Percentiles rank a stretch among this genome's conserved stretches.
phyloP scores from a whole-genome alignment of 2,113 vertebrate species.

The Phrynosoma blainvillii region DNA sequence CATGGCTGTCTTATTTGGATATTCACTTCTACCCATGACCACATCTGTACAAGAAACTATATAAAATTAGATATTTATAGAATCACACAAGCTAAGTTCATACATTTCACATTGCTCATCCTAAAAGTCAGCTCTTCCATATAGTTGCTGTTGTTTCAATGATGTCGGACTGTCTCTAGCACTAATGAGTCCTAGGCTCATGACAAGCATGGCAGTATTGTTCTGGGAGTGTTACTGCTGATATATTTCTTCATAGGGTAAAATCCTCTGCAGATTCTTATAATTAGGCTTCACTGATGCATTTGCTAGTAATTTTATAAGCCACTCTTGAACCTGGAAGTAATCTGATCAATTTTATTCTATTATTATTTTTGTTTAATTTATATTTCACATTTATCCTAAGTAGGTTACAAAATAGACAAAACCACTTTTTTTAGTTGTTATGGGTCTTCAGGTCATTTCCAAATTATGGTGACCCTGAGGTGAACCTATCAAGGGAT shows the following conservation, averaged over 20 bases:
- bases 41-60: not conserved
- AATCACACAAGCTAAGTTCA: not conserved
- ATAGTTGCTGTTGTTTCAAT: not conserved
- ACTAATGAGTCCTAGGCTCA: not conserved
- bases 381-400: too few relatives aligned
- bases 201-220: too few relatives aligned
- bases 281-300: not conserved
- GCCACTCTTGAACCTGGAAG: too few relatives aligned
- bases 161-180: not conserved
- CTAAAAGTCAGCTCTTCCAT: not conserved
- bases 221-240: too few relatives aligned
- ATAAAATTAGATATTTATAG: not conserved
- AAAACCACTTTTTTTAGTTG: too few relatives aligned
- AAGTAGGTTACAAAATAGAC: too few relatives aligned
- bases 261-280: not conserved
- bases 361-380: too few relatives aligned
- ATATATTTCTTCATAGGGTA: not conserved
- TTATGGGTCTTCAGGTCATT: too few relatives aligned
- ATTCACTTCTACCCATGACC: not conserved
- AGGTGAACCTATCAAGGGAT: too few relatives aligned
- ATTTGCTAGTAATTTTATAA: not conserved
- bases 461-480: too few relatives aligned
- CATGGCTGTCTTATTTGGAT: not conserved
- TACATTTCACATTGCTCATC: not conserved
- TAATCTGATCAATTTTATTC: too few relatives aligned